Percentiles rank a stretch among this genome's conserved stretches.
Conservation (phyloP, 2,797 vertebrate species). For the Pseudomugil gertrudae region DNA sequence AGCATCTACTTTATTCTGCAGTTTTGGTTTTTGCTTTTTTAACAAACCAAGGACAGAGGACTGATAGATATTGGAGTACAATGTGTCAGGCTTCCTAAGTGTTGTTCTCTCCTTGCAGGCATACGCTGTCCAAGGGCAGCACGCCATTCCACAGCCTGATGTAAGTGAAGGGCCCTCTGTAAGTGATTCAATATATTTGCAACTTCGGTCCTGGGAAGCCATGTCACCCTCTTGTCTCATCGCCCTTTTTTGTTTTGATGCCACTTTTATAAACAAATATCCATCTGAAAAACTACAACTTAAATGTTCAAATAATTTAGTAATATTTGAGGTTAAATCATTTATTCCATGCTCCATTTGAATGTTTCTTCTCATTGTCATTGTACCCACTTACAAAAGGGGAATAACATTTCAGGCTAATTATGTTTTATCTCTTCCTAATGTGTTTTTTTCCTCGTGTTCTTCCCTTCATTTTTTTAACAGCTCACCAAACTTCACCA, state of each 20-base stretch:
- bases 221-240: conserved; percentile 71
- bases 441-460: conserved; percentile 23
- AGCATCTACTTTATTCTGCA: conserved; percentile 8
- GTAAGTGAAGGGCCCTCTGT: conserved; percentile 89
- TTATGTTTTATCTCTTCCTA: conserved; percentile 12
- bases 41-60: conserved; percentile 34
- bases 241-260: conserved; percentile 28
- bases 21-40: conserved; percentile 25
- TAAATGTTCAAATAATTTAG: conserved; percentile 2
- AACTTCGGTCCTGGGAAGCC: conserved; percentile 71
- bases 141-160: conserved; percentile 98
- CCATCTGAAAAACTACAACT: conserved; percentile 38
- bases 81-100: conserved; percentile 59
- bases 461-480: conserved; percentile 19
- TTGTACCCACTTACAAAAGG: conserved; percentile 34
- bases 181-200: conserved; percentile 82
- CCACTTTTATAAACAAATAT: conserved; percentile 46
- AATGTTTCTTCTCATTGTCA: conserved; percentile 67
- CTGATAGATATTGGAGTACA: conserved; percentile 53
- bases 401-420: conserved; percentile 43
- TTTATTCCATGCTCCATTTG: conserved; percentile 59
- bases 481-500: conserved; percentile 97
- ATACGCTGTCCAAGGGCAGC: conserved; percentile 97
- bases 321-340: conserved; percentile 17
- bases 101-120: conserved; percentile 89